phyloP scores from a whole-genome alignment of 2,113 vertebrate species.

The Canis aureus region DNA sequence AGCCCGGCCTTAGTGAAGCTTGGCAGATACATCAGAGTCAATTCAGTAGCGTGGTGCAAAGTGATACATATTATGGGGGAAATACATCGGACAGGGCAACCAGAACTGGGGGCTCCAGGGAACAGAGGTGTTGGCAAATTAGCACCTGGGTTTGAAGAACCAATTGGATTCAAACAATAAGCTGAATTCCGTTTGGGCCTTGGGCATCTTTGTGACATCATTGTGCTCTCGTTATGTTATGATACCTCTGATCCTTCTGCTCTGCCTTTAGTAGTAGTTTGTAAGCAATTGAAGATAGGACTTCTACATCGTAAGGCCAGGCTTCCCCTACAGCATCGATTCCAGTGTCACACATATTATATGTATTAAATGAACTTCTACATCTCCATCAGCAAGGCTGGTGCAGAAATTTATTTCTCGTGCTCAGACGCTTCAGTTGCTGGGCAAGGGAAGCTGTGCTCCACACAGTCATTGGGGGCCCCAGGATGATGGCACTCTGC shows the following conservation, averaged over 20 bases:
- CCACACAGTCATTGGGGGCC: not conserved
- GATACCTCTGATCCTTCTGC: not conserved
- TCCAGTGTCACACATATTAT: not conserved
- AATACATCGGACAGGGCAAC: not conserved
- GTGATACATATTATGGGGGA: not conserved
- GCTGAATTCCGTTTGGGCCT: not conserved
- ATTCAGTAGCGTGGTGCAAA: not conserved
- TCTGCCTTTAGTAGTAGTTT: not conserved
- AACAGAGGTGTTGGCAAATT: not conserved
- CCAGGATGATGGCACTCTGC: not conserved
- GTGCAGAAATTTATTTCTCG: not conserved
- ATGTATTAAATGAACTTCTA: not conserved
- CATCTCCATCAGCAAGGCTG: not conserved
- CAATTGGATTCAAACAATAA: not conserved
- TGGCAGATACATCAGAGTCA: not conserved
- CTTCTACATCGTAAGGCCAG: not conserved
- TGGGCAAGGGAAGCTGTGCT: too few relatives aligned
- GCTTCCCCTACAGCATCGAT: not conserved
- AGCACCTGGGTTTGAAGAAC: not conserved
- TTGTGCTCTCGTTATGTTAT: not conserved
- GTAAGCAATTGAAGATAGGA: conserved; percentile 28
- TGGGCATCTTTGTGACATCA: not conserved
- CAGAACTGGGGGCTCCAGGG: not conserved
- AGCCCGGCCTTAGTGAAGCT: not conserved
- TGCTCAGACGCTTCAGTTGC: not conserved